phyloP scores from a whole-genome alignment of 53 echinoderm and acorn worm species.

The Echinarachnius parma region DNA sequence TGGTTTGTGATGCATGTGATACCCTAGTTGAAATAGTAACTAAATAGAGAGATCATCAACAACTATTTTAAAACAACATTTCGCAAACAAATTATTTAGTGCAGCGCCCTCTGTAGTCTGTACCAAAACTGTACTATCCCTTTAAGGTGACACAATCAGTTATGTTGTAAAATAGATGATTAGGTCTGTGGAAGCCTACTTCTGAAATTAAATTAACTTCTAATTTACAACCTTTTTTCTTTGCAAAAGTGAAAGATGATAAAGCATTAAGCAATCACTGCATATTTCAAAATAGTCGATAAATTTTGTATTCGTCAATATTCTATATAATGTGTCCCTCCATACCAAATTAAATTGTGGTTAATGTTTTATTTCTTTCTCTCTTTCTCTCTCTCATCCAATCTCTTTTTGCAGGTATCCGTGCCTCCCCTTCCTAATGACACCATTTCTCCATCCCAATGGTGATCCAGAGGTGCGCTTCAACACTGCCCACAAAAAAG shows the following conservation, averaged over 20 bases:
- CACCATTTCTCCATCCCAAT: slow-evolving; percentile 5
- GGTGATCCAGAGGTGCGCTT: slow-evolving; percentile 11
- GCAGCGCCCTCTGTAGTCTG: neutral
- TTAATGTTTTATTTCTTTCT: neutral
- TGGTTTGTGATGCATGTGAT: too few relatives aligned
- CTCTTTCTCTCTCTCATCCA: too few relatives aligned
- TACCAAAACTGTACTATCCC: neutral
- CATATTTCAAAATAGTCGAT: neutral
- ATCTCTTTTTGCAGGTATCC: slow-evolving; percentile 1
- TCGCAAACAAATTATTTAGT: neutral
- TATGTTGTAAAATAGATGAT: neutral
- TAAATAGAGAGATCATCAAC: too few relatives aligned
- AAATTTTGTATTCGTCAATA: neutral
- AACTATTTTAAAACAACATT: too few relatives aligned
- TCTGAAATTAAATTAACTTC: neutral
- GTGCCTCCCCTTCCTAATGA: slow-evolving; percentile 26
- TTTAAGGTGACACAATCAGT: neutral
- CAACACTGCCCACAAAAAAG: slow-evolving; percentile 8
- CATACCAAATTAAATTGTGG: neutral
- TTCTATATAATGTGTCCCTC: neutral
- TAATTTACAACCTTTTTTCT: neutral
- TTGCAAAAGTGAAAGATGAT: too few relatives aligned
- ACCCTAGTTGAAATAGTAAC: too few relatives aligned
- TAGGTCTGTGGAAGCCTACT: neutral
- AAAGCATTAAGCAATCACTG: too few relatives aligned